phyloP scores from a whole-genome alignment of 2,113 vertebrate genomes.

The Mastomys natalensis region DNA sequence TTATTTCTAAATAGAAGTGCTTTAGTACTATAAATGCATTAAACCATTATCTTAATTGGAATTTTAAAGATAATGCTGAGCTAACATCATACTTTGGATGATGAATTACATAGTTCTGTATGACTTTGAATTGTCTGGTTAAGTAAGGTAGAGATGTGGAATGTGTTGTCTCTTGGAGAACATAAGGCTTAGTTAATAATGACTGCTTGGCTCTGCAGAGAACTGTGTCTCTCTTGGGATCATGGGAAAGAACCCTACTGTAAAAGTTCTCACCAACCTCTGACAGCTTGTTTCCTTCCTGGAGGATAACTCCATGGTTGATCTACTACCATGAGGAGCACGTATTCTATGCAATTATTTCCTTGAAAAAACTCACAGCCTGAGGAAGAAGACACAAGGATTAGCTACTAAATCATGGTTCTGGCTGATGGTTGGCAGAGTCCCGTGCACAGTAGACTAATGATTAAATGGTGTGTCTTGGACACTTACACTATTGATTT shows the following conservation, averaged over 20 bases:
- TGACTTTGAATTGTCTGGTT: background rate
- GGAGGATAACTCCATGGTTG: fast-evolving
- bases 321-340: background rate
- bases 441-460: no score
- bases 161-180: background rate
- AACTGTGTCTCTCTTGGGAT: background rate
- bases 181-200: background rate
- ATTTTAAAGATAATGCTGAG: background rate
- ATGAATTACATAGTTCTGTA: background rate
- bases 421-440: background rate
- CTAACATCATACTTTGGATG: background rate
- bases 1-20: background rate
- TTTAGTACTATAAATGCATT: background rate
- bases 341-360: background rate
- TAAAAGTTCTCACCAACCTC: no score
- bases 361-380: background rate
- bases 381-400: no score
- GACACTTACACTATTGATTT: background rate
- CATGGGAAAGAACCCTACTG: background rate
- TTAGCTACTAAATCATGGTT: background rate
- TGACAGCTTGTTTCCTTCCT: no score
- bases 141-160: background rate
- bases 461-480: no score
- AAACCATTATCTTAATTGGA: background rate
- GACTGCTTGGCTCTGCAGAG: background rate